phyloP scores from a whole-genome alignment of 37 sponge, comb jelly and placozoan genomes.

The Trichoplax adhaerens region DNA sequence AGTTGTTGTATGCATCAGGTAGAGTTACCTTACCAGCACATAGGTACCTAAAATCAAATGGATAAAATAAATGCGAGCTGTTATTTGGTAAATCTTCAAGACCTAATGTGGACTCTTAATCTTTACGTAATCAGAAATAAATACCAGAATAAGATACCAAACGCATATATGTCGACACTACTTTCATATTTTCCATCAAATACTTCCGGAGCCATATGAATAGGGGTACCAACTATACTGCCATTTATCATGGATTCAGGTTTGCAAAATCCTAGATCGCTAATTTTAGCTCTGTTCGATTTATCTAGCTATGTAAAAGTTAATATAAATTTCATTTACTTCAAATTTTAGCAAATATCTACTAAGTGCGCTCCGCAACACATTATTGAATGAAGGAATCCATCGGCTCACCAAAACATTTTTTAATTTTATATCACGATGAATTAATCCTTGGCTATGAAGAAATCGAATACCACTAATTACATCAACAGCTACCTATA shows the following conservation, averaged over 20 bases:
- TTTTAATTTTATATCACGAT: conserved; percentile 95
- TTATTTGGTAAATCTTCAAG: not conserved
- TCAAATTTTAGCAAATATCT: not conserved
- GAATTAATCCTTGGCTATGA: conserved; percentile 87
- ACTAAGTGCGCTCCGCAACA: not conserved
- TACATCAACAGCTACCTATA: conserved; percentile 81
- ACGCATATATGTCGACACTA: conserved; percentile 90
- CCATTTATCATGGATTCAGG: conserved; percentile 99
- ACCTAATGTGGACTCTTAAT: not conserved
- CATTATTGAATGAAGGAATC: not conserved
- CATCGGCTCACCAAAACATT: conserved; percentile 73
- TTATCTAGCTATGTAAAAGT: conserved; percentile 47
- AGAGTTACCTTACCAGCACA: conserved; percentile 56
- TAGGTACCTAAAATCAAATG: conserved; percentile 30
- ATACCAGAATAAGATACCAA: conserved; percentile 97
- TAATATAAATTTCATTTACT: not conserved
- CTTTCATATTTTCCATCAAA: conserved; percentile 75
- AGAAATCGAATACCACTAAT: conserved; percentile 90
- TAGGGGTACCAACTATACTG: conserved; percentile 93
- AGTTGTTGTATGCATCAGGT: conserved; percentile 54
- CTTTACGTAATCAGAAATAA: conserved; percentile 3
- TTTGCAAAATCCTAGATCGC: conserved; percentile 97
- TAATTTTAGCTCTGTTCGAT: conserved; percentile 63
- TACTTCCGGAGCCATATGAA: conserved; percentile 97
- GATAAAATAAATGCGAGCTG: not conserved